Base-by-base conservation (phyloP, 2,888 invertebrate genomes). In the Pterostichus niger region DNA sequence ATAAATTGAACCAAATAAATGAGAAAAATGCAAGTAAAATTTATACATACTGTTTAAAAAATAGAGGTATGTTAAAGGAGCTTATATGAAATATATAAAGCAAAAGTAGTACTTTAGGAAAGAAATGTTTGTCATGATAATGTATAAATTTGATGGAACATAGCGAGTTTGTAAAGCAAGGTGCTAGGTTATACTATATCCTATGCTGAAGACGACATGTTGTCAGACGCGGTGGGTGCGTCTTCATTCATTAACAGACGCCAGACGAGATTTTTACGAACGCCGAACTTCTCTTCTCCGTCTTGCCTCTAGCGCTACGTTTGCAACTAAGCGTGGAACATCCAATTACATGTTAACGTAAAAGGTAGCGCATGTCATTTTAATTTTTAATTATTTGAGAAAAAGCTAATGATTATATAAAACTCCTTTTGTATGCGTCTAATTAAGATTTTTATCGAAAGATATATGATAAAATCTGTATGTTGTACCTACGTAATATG, bases 161-260 rank as follows among this genome's bases (percentile, higher is more conserved):
- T 6, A 7, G 35, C 4, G 35, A 6, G 40, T 40, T 24, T 24
- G 24, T 24, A 24, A 40, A 9, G 9, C 40, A 9, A 9, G 2
- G 6, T 7, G 40, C 40, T 40, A 40, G 40, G 40, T 40, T 9
- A 6, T 40, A 40, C 5, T 40, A 40, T 40, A 9, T 7, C 40
- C 3, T 9, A 40, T 40, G 40, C 40, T 40, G 40, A 40, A 40
- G 40, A 40, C 40, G 64, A n/a, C 35, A 64, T 33, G 33, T 64
- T 1, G 52, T 64, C 52, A 56, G 54, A 76, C 40, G 56, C 64
- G 56, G 81, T 81, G 81, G 81, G 81, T 81, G 81, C 68, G 71
- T 81, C 81, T 81, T 81, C 81, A 81, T 81, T 81, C 81, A 81
- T 81, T 81, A 81, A 40, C 46, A 35, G 64, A 64, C 64, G 68